Percentiles rank a stretch among this genome's conserved stretches.
Evolutionary conservation across 2,113 vertebrate species (phyloP).

Genomic region (Pedionomus torquatus): DNA sequence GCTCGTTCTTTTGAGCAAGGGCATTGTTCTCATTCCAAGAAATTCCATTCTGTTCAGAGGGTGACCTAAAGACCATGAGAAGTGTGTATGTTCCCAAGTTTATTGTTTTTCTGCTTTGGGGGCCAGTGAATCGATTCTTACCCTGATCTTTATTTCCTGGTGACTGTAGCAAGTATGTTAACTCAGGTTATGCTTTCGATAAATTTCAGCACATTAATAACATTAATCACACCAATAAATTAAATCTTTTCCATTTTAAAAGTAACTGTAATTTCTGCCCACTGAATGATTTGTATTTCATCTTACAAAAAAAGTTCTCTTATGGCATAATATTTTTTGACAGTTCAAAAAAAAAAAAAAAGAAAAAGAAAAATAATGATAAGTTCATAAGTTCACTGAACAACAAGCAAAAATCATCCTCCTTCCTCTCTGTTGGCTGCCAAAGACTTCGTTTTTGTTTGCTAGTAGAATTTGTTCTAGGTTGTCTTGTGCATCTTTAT

Average conservation of each 20-base stretch:
- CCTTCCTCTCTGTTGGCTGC: background rate
- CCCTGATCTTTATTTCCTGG: background rate
- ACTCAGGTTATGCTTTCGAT: background rate
- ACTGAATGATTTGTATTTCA: background rate
- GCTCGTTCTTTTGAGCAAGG: background rate
- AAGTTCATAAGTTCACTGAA: background rate
- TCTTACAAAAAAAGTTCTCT: background rate
- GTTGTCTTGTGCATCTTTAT: background rate
- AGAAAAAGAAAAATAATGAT: accelerated
- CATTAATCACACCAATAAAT: background rate
- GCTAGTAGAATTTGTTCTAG: background rate
- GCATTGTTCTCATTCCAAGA: background rate
- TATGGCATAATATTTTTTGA: background rate
- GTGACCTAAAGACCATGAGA: background rate
- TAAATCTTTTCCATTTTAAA: background rate
- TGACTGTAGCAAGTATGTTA: background rate
- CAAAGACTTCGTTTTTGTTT: background rate
- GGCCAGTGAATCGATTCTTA: background rate
- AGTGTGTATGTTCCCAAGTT: background rate
- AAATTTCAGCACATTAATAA: background rate
- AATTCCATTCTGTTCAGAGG: background rate
- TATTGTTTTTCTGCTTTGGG: background rate
- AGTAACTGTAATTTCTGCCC: background rate
- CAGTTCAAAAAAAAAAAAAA: background rate
- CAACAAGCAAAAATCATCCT: background rate